Evolutionary conservation across 2,888 invertebrate species (phyloP).

Genomic region (Carterocephalus palaemon): DNA sequence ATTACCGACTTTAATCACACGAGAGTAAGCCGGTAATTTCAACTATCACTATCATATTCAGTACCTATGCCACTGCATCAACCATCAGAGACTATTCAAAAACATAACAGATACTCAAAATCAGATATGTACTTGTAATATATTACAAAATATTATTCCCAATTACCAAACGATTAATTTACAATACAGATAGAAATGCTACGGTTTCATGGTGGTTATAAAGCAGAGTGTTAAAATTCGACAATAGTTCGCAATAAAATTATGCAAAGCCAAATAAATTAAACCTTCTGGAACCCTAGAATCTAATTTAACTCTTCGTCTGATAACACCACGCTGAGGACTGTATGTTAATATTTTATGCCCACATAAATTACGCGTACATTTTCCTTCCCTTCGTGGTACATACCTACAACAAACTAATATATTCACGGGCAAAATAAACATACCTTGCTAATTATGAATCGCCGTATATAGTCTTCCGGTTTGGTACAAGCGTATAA

Average conservation of each 20-base stretch:
- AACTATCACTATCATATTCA: too few relatives aligned
- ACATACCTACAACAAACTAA: constrained; percentile 13
- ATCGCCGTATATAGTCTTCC: constrained; percentile 14
- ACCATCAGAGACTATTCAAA: constrained; percentile 1
- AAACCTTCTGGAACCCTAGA: constrained; percentile 55
- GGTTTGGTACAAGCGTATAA: constrained; percentile 9
- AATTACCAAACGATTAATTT: neutral
- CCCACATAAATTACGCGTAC: constrained; percentile 57
- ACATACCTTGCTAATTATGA: constrained; percentile 12
- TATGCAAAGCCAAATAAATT: constrained; percentile 59
- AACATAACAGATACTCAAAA: constrained; percentile 1
- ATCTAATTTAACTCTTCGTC: constrained; percentile 64
- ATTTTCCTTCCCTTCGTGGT: constrained; percentile 35
- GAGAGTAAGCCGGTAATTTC: too few relatives aligned
- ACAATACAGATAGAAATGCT: constrained; percentile 27
- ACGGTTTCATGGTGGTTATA: neutral
- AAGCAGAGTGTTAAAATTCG: constrained; percentile 31
- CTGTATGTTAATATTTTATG: constrained; percentile 59
- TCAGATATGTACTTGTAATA: neutral
- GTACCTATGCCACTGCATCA: too few relatives aligned
- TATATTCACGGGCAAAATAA: constrained; percentile 19
- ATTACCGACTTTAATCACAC: too few relatives aligned
- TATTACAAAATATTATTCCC: constrained; percentile 2
- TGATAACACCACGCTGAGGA: constrained; percentile 46
- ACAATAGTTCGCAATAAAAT: constrained; percentile 45